phyloP scores from a whole-genome alignment of 2,797 vertebrate genomes.

The Hypotaenidia philippensis region DNA sequence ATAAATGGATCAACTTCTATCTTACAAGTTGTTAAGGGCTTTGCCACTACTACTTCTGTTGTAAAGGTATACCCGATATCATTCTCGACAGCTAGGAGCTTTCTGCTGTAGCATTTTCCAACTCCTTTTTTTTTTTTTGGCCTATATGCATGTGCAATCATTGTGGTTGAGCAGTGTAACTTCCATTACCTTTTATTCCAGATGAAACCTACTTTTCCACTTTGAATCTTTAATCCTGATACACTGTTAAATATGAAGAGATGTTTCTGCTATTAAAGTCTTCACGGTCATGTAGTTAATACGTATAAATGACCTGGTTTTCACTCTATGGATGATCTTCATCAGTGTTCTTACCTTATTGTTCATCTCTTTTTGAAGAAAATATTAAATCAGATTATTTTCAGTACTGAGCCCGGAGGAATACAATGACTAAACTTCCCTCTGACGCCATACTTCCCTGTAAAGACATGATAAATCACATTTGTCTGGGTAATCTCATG shows the following conservation, averaged over 20 bases:
- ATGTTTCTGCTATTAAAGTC: neutral
- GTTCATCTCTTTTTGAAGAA: neutral
- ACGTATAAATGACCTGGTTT: neutral
- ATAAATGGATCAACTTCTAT: neutral
- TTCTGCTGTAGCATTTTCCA: neutral
- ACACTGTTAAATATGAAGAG: neutral
- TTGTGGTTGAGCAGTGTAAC: neutral
- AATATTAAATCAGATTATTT: neutral
- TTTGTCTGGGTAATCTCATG: neutral
- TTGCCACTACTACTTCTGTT: neutral
- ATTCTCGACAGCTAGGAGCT: neutral
- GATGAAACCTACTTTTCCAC: neutral
- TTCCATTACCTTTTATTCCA: neutral
- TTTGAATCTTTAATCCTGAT: neutral
- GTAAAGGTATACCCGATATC: neutral
- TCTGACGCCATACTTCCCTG: neutral
- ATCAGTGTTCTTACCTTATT: neutral
- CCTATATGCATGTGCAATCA: neutral
- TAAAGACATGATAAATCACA: neutral
- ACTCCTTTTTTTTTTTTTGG: neutral
- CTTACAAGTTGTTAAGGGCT: neutral
- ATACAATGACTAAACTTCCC: neutral
- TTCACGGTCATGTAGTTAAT: neutral
- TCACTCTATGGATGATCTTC: neutral
- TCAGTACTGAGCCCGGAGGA: neutral